A percentile compares a stretch with the other conserved stretches of the same genome.
Evolutionary conservation across 2,888 invertebrate genomes (phyloP).

Genomic region (Tinea pellionella): DNA sequence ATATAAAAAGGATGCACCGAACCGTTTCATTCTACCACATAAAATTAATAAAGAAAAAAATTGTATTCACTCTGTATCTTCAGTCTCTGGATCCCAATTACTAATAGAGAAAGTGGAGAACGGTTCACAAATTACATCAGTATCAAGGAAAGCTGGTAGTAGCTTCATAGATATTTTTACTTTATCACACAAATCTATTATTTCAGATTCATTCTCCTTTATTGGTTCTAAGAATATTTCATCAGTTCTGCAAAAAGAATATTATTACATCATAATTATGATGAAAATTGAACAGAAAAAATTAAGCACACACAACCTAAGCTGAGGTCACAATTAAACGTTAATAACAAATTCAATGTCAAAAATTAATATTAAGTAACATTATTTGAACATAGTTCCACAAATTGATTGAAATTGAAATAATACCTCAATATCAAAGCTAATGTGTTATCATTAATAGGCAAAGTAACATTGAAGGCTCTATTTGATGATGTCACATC

Average conservation of each 20-base stretch:
- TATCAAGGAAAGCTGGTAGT: conserved; percentile 35
- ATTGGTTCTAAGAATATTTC: conserved; percentile 43
- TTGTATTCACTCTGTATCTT: conserved; percentile 32
- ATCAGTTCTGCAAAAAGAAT: conserved; percentile 39
- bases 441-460: conserved; percentile 54
- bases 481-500: conserved; percentile 72
- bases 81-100: conserved; percentile 69
- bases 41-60: background rate
- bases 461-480: conserved; percentile 69
- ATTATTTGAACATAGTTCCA: too few relatives aligned
- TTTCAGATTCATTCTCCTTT: conserved; percentile 42
- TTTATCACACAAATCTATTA: conserved; percentile 33
- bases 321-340: too few relatives aligned
- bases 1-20: too few relatives aligned
- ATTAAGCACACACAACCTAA: too few relatives aligned
- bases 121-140: conserved; percentile 67
- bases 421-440: conserved; percentile 54
- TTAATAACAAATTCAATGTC: too few relatives aligned
- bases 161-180: conserved; percentile 34
- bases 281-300: too few relatives aligned
- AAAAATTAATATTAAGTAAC: too few relatives aligned
- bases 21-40: too few relatives aligned
- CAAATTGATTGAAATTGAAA: too few relatives aligned
- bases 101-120: conserved; percentile 72
- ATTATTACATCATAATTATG: too few relatives aligned